phyloP scores from a whole-genome alignment of 2,888 invertebrate species.

The Phengaris alcon region DNA sequence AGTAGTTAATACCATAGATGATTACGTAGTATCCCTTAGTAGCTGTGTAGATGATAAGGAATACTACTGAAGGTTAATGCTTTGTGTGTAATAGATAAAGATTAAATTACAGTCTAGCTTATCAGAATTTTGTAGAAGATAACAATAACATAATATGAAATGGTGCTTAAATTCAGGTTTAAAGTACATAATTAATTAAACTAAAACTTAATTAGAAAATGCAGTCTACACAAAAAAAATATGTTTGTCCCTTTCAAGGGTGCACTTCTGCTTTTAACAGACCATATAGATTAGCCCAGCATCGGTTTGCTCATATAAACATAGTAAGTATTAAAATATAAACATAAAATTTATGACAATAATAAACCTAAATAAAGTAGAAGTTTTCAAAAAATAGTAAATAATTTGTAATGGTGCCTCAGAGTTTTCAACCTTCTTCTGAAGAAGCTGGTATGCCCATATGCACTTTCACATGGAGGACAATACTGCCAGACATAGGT shows the following conservation, averaged over 20 bases:
- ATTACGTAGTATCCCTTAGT: no score
- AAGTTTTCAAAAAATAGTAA: no score
- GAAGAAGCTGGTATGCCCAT: conserved; percentile 39
- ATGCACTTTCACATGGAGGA: conserved; percentile 62
- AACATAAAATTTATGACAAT: conserved; percentile 36
- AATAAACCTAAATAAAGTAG: conserved; percentile 38
- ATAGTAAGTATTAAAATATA: conserved; percentile 64
- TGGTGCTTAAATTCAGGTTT: not conserved
- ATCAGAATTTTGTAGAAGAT: no score
- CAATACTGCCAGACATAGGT: conserved; percentile 51
- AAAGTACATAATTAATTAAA: not conserved
- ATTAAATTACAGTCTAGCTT: no score
- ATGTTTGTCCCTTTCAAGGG: conserved; percentile 59
- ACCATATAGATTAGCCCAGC: conserved; percentile 76
- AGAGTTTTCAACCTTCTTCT: no score
- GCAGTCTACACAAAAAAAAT: conserved; percentile 33
- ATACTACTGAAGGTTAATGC: no score
- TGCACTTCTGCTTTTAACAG: conserved; percentile 75
- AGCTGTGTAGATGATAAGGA: no score
- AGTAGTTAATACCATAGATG: no score
- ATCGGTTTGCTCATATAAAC: conserved; percentile 77
- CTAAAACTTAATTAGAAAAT: not conserved
- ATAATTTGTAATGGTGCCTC: no score
- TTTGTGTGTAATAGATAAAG: no score
- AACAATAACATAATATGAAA: no score